These are phyloP conservation scores for Xiphophorus maculatus DNA, from an alignment of 2,113 vertebrate species.

Conservation along the genomic window DNA sequence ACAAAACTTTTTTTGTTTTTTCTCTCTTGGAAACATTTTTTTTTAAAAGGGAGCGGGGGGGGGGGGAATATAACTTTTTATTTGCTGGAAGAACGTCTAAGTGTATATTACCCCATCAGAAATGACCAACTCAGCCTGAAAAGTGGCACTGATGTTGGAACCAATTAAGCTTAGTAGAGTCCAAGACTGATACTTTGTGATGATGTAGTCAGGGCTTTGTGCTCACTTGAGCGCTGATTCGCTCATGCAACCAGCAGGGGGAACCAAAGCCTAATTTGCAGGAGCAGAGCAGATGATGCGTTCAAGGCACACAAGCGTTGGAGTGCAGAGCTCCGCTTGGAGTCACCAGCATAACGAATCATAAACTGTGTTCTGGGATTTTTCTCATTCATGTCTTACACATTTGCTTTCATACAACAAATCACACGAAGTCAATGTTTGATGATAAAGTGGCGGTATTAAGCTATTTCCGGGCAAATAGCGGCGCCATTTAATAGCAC, in stretches of 20 bases:
- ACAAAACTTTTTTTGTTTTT: too few species aligned
- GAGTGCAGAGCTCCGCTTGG: constrained; percentile 1
- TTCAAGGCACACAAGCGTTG: constrained; percentile 16
- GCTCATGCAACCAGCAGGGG: constrained; percentile 82
- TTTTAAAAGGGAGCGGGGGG: too few species aligned
- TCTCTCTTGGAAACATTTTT: neutral
- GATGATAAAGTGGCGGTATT: neutral
- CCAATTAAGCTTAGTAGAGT: neutral
- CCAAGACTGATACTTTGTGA: neutral
- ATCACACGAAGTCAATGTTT: neutral
- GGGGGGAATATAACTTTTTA: too few species aligned
- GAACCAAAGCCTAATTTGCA: constrained; percentile 82
- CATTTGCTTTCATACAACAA: neutral
- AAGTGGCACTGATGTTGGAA: neutral
- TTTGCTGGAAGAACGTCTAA: neutral
- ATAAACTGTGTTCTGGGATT: neutral
- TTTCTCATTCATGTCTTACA: neutral
- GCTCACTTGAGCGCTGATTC: constrained; percentile 13
- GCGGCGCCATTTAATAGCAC: too few species aligned
- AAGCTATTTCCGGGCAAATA: too few species aligned
- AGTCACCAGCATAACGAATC: neutral
- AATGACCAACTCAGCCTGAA: neutral
- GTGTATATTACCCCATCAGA: neutral
- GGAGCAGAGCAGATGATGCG: constrained; percentile 13
- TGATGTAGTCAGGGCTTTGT: neutral